Conservation (phyloP, 1,140 invertebrate species). For the Diplogasteroides magnus region DNA sequence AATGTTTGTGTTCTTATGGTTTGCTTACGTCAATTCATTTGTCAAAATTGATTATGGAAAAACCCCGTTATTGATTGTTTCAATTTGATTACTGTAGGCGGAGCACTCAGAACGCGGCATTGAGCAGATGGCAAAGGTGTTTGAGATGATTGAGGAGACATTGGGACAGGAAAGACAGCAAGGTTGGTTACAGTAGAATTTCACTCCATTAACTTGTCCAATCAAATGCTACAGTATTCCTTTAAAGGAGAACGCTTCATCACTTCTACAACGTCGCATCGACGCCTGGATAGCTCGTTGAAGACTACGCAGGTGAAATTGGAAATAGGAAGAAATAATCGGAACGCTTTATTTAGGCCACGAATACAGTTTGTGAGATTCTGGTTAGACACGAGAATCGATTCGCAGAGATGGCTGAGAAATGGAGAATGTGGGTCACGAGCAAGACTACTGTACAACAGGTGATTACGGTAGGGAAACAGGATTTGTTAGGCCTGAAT, state of each 20-base stretch:
- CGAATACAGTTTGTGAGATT: conserved; percentile 27
- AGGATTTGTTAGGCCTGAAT: not conserved
- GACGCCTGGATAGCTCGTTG: conserved; percentile 31
- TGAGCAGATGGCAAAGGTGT: conserved; percentile 46
- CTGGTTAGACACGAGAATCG: conserved; percentile 36
- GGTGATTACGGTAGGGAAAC: not conserved
- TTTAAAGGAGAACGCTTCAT: conserved; percentile 42
- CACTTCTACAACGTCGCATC: conserved; percentile 21
- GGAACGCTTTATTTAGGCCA: too few relatives aligned
- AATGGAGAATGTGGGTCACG: conserved; percentile 36
- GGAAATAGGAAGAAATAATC: too few relatives aligned
- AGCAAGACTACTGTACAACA: conserved; percentile 7
- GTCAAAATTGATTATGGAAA: conserved; percentile 37
- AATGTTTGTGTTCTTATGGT: too few relatives aligned
- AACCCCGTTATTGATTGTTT: not conserved
- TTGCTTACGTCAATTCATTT: too few relatives aligned
- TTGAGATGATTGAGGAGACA: conserved; percentile 43
- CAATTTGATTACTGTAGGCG: not conserved
- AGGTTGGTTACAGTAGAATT: conserved; percentile 16
- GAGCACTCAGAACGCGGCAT: conserved; percentile 6
- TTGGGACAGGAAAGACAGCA: conserved; percentile 34
- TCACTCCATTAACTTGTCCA: too few relatives aligned
- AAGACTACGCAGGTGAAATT: conserved; percentile 31
- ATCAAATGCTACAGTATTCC: too few relatives aligned
- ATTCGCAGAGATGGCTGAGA: conserved; percentile 35